Evolutionary conservation across 2,797 vertebrate species (phyloP).

Genomic region (Takifugu ocellatus): DNA sequence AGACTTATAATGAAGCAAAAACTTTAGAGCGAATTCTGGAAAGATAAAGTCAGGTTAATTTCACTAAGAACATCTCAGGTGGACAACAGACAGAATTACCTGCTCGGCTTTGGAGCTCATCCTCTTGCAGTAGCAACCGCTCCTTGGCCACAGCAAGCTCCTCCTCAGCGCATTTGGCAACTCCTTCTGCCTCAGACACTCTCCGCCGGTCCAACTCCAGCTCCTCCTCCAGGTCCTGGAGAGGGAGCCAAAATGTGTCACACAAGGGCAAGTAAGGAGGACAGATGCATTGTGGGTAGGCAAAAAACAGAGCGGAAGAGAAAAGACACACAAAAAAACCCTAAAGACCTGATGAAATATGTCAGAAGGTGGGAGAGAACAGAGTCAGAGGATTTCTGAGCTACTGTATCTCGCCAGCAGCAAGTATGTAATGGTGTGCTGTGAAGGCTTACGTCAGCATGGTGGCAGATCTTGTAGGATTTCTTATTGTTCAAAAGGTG

Average conservation of each 20-base stretch:
- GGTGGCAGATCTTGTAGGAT: slow-evolving; percentile 53
- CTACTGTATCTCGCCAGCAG: slow-evolving; percentile 26
- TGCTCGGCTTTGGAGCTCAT: slow-evolving; percentile 79
- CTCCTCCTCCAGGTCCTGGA: slow-evolving; percentile 85
- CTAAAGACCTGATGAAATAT: slow-evolving; percentile 16
- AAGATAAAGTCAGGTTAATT: slow-evolving; percentile 24
- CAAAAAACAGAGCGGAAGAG: slow-evolving; percentile 3
- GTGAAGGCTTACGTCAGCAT: slow-evolving; percentile 61
- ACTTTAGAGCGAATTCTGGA: slow-evolving; percentile 36
- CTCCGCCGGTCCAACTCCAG: slow-evolving; percentile 78
- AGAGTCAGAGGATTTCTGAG: slow-evolving; percentile 45
- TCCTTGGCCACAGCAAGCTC: slow-evolving; percentile 83
- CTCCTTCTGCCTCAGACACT: slow-evolving; percentile 76
- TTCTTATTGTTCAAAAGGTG: slow-evolving; percentile 54
- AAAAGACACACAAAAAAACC: slow-evolving; percentile 8
- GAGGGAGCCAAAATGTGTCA: slow-evolving; percentile 7
- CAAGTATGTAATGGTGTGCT: slow-evolving; percentile 55
- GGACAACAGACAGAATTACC: slow-evolving; percentile 61
- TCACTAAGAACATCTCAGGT: slow-evolving; percentile 10
- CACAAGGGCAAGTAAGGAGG: slow-evolving; percentile 4
- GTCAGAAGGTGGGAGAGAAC: slow-evolving; percentile 29
- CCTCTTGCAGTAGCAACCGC: slow-evolving; percentile 79
- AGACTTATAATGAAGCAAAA: slow-evolving; percentile 52
- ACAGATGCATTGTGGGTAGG: slow-evolving; percentile 1
- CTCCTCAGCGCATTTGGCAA: slow-evolving; percentile 79